Conservation (phyloP, 2,888 invertebrate species). For the Torymus texanus region DNA sequence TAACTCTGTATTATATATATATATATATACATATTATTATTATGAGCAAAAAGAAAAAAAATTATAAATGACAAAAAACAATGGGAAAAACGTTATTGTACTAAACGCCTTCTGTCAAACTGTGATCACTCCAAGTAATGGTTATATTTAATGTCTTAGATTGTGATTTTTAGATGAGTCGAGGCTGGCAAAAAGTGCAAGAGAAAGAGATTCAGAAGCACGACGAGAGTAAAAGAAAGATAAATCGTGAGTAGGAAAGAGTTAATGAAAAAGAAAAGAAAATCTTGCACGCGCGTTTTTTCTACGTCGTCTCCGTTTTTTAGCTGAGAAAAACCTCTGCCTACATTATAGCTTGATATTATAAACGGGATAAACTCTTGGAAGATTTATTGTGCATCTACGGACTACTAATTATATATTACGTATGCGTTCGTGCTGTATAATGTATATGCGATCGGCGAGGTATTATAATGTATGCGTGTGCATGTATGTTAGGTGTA, state of each 20-base stretch:
- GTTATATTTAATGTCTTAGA: slow-evolving; percentile 52
- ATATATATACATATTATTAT: slow-evolving; percentile 10
- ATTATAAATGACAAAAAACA: slow-evolving; percentile 24
- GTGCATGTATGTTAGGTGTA: not conserved
- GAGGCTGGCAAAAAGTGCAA: slow-evolving; percentile 23
- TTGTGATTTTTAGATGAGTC: slow-evolving; percentile 45
- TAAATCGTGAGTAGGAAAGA: not conserved
- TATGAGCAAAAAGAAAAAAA: not conserved
- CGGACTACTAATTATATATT: slow-evolving; percentile 43
- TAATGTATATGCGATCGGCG: slow-evolving; percentile 6
- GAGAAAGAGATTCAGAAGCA: not conserved
- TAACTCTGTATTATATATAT: slow-evolving; percentile 33
- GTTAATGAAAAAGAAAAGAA: not conserved
- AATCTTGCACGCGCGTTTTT: slow-evolving; percentile 30
- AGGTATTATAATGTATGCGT: slow-evolving; percentile 9
- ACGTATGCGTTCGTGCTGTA: slow-evolving; percentile 31
- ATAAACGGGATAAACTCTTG: slow-evolving; percentile 28
- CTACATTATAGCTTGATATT: slow-evolving; percentile 40
- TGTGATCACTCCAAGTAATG: slow-evolving; percentile 71
- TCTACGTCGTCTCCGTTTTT: slow-evolving; percentile 37
- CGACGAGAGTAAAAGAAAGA: not conserved
- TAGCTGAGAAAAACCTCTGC: slow-evolving; percentile 43
- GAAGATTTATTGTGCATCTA: slow-evolving; percentile 38
- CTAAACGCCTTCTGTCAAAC: slow-evolving; percentile 72
- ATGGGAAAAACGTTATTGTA: slow-evolving; percentile 55